These are phyloP conservation scores for Syngnathus scovelli DNA, from an alignment of 2,113 vertebrate species.

Conservation along the genomic window DNA sequence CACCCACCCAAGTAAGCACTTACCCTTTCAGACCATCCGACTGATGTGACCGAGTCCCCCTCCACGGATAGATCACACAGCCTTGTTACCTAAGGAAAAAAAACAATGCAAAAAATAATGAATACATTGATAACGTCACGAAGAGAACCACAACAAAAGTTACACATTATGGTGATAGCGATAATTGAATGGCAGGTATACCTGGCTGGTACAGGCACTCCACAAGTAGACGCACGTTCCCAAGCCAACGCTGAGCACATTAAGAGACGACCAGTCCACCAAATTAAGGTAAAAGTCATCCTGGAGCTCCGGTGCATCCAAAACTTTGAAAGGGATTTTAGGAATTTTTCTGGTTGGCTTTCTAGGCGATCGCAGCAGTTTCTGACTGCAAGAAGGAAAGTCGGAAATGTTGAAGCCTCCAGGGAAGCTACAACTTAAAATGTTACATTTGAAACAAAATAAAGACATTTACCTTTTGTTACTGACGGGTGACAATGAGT, in stretches of 20 bases:
- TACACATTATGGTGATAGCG: not conserved
- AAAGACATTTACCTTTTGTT: conserved; percentile 83
- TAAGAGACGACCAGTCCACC: conserved; percentile 98
- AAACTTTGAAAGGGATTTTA: conserved; percentile 97
- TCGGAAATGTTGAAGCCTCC: not conserved
- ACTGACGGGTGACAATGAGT: conserved; percentile 95
- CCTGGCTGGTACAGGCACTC: conserved; percentile 98
- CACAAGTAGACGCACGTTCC: conserved; percentile 97
- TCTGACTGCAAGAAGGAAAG: conserved; percentile 75
- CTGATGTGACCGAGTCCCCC: conserved; percentile 94
- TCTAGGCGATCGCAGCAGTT: conserved; percentile 88
- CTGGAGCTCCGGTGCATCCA: conserved; percentile 94
- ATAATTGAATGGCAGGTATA: conserved; percentile 39
- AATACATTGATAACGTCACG: not conserved
- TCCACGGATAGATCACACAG: conserved; percentile 96
- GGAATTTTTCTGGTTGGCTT: conserved; percentile 97
- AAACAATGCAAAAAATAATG: not conserved
- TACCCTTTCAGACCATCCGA: conserved; percentile 97
- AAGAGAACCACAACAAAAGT: not conserved
- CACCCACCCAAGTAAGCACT: conserved; percentile 39
- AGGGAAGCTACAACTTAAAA: not conserved
- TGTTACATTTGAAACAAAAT: not conserved
- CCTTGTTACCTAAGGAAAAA: conserved; percentile 80
- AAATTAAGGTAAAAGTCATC: conserved; percentile 98
- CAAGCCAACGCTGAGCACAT: conserved; percentile 93